These are phyloP conservation scores for Napeogenes inachia DNA, from an alignment of 2,888 invertebrate species.

Conservation along the genomic window DNA sequence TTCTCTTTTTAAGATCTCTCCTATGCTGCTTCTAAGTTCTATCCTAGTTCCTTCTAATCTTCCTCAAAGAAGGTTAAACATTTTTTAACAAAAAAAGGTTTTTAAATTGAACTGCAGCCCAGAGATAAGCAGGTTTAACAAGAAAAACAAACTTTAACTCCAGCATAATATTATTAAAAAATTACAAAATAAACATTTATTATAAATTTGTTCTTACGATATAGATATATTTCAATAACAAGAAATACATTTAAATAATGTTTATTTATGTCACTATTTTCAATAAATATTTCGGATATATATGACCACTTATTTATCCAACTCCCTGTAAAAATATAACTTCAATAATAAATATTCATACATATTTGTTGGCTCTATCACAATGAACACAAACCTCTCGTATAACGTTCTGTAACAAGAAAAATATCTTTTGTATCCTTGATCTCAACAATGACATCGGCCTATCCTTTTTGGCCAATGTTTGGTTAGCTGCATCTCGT, in stretches of 20 bases:
- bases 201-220: too few species aligned
- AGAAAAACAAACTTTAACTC: too few species aligned
- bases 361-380: slow-evolving; percentile 62
- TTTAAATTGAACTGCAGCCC: too few species aligned
- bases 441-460: slow-evolving; percentile 63
- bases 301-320: not conserved
- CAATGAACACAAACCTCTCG: slow-evolving; percentile 61
- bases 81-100: too few species aligned
- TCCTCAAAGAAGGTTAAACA: too few species aligned
- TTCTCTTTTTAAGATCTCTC: too few species aligned
- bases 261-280: not conserved
- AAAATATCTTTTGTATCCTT: slow-evolving; percentile 47
- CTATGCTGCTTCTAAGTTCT: too few species aligned
- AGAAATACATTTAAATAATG: not conserved
- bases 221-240: too few species aligned
- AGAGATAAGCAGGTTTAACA: too few species aligned
- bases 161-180: too few species aligned
- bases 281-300: not conserved
- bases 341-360: slow-evolving; percentile 35
- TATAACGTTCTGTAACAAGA: slow-evolving; percentile 37
- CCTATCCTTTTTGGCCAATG: slow-evolving; percentile 79
- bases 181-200: too few species aligned
- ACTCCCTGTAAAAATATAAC: slow-evolving; percentile 1
- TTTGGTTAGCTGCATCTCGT: slow-evolving; percentile 80
- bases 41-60: too few species aligned